phyloP scores from a whole-genome alignment of 2,888 invertebrate species.

The Cosmia trapezina region DNA sequence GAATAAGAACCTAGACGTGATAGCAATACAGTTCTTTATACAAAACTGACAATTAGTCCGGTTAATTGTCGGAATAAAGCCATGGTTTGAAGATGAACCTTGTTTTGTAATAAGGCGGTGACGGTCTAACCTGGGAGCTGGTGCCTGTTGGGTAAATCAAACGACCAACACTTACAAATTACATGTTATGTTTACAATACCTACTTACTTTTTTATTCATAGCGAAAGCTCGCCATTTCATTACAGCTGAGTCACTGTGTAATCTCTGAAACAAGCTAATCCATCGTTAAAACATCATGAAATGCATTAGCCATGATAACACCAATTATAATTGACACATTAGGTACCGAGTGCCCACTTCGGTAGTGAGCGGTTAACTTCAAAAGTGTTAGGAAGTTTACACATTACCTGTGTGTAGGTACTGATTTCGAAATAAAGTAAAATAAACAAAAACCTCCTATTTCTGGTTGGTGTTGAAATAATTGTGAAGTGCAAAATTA shows the following conservation, averaged over 20 bases:
- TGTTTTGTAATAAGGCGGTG: too few species aligned
- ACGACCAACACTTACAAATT: too few species aligned
- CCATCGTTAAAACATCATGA: constrained; percentile 66
- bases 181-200: too few species aligned
- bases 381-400: constrained; percentile 68
- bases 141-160: not conserved
- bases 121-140: too few species aligned
- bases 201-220: too few species aligned
- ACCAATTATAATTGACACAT: constrained; percentile 73
- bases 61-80: too few species aligned
- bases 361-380: constrained; percentile 74
- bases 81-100: too few species aligned
- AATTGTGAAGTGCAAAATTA: not conserved
- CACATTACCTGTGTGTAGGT: constrained; percentile 36
- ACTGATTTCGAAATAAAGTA: not conserved
- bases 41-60: too few species aligned
- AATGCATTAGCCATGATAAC: constrained; percentile 71
- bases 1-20: too few species aligned
- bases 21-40: too few species aligned
- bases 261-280: constrained; percentile 66
- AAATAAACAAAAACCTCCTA: not conserved
- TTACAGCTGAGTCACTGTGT: constrained; percentile 44
- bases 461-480: not conserved
- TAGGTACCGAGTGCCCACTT: constrained; percentile 71
- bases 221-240: constrained; percentile 38